These are phyloP conservation scores for Sterrhoptilus dennistouni DNA, from an alignment of 2,113 vertebrate genomes.

Conservation along the genomic window DNA sequence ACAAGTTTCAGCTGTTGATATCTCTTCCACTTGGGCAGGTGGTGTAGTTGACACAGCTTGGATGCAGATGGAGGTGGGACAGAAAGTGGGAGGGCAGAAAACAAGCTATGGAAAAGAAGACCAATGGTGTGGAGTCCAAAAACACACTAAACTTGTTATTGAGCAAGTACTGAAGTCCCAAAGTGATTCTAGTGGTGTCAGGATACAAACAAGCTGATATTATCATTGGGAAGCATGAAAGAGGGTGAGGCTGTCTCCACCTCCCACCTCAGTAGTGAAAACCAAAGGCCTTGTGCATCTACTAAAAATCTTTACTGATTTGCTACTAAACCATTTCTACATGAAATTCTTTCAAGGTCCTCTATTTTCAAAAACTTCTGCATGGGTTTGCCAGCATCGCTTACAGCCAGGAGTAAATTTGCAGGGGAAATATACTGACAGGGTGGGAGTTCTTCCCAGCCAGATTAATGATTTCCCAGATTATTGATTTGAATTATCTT, in stretches of 20 bases:
- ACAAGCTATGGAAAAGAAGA: not conserved
- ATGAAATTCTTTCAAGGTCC: not conserved
- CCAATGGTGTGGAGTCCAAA: not conserved
- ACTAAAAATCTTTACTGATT: not conserved
- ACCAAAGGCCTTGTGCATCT: not conserved
- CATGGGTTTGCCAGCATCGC: not conserved
- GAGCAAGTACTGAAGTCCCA: not conserved
- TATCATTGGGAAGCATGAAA: not conserved
- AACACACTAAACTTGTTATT: not conserved
- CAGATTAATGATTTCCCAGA: not conserved
- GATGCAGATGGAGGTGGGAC: not conserved
- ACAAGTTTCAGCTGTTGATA: not conserved
- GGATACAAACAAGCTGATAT: not conserved
- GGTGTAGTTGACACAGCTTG: not conserved
- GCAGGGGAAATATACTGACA: not conserved
- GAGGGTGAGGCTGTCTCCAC: not conserved
- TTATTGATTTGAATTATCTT: not conserved
- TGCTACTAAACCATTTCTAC: not conserved
- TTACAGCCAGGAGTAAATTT: not conserved
- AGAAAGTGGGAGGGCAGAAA: not conserved
- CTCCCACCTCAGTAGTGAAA: not conserved
- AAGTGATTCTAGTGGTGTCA: not conserved
- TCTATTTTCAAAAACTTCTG: not conserved
- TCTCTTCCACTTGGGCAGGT: not conserved
- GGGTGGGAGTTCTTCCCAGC: not conserved